Conservation (phyloP, 2,797 vertebrate species). For the Tenualosa ilisha region DNA sequence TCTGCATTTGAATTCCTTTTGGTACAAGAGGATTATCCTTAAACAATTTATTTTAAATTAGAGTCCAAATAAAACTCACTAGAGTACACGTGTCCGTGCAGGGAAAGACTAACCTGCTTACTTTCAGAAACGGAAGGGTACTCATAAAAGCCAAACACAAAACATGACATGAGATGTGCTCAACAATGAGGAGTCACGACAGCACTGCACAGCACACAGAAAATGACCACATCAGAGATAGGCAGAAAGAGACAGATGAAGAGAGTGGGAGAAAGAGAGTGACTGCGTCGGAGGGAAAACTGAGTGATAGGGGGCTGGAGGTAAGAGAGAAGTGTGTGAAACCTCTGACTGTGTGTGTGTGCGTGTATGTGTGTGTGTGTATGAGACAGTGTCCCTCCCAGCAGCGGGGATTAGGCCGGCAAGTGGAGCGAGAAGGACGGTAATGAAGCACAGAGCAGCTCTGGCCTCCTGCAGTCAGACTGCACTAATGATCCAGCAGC, state of each 20-base stretch:
- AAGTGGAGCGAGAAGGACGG: constrained; percentile 54
- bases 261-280: constrained; percentile 21
- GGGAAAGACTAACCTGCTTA: background rate
- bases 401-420: constrained; percentile 45
- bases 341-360: constrained; percentile 31
- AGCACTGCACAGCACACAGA: background rate
- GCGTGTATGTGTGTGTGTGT: background rate
- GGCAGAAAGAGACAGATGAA: background rate
- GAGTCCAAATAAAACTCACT: background rate
- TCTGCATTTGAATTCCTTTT: background rate
- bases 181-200: background rate
- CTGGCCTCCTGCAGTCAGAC: constrained; percentile 44
- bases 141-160: background rate
- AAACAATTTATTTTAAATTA: background rate
- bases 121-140: background rate
- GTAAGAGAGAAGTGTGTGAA: constrained; percentile 38
- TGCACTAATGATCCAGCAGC: constrained; percentile 36
- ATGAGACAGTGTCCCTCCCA: constrained; percentile 24
- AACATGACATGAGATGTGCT: background rate
- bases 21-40: background rate
- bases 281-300: background rate
- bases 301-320: background rate
- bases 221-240: background rate
- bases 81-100: background rate
- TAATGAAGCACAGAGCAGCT: constrained; percentile 53